Percentiles rank a stretch among this genome's conserved stretches.
These are phyloP conservation scores for Lethenteron camtschaticum DNA, from an alignment of 2,113 vertebrate species.

Conservation along the genomic window DNA sequence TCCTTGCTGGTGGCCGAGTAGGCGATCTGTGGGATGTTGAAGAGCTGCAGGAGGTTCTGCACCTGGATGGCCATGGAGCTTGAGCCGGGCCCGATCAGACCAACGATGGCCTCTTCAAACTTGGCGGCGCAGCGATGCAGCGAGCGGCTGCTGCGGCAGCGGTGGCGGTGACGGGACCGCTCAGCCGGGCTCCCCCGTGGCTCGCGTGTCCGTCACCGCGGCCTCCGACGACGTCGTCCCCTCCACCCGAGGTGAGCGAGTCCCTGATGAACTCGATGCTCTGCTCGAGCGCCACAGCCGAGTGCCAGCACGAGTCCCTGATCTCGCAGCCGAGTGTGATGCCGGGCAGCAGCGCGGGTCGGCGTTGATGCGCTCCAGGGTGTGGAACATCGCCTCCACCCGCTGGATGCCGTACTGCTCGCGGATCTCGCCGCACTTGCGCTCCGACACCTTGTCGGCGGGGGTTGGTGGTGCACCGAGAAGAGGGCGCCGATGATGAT, in stretches of 20 bases:
- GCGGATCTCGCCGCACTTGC: slow-evolving; percentile 84
- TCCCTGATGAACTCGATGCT: slow-evolving; percentile 98
- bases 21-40: slow-evolving; percentile 94
- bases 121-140: slow-evolving; percentile 14
- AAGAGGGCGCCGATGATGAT: slow-evolving; percentile 95
- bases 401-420: slow-evolving; percentile 97
- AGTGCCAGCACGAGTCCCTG: slow-evolving; percentile 95
- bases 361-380: slow-evolving; percentile 78
- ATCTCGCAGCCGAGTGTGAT: slow-evolving; percentile 93
- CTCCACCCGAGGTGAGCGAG: slow-evolving; percentile 83
- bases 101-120: slow-evolving; percentile 65
- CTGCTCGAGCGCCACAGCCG: slow-evolving; percentile 86
- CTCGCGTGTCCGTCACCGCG: not conserved
- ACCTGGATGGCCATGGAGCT: slow-evolving; percentile 97
- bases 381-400: slow-evolving; percentile 96
- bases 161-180: too few species aligned
- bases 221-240: too few species aligned
- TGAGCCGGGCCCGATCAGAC: slow-evolving; percentile 90
- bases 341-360: slow-evolving; percentile 67
- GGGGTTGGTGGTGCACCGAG: slow-evolving; percentile 95
- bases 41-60: slow-evolving; percentile 86
- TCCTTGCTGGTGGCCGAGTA: slow-evolving; percentile 96
- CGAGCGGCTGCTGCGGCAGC: too few species aligned
- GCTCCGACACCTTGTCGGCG: slow-evolving; percentile 75
- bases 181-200: too few species aligned